Conservation (phyloP, 2,113 vertebrate genomes). For the Sinocyclocheilus anophthalmus region DNA sequence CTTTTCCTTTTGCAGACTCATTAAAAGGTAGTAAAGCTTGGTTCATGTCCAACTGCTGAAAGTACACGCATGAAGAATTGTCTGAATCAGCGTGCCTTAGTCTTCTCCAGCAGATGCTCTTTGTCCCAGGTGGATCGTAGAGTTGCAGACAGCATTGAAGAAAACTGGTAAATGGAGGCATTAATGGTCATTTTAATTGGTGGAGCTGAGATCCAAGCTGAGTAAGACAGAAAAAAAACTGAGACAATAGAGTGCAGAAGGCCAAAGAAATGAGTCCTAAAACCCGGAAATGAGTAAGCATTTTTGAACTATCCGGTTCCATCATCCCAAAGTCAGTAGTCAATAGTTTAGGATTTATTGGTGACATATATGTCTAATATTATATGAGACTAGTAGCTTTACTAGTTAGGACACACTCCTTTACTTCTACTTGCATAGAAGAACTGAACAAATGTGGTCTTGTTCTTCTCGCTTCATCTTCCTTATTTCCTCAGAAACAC, state of each 20-base stretch:
- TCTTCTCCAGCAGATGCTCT: not conserved
- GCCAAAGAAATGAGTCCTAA: not conserved
- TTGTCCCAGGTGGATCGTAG: not conserved
- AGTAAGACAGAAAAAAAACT: not conserved
- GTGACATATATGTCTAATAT: not conserved
- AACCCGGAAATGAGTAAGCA: not conserved
- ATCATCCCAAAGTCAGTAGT: not conserved
- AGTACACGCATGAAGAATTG: not conserved
- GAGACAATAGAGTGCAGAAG: not conserved
- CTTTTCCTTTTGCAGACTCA: not conserved
- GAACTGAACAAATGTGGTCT: not conserved
- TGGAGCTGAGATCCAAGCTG: slow-evolving; percentile 12
- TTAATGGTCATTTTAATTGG: slow-evolving; percentile 1
- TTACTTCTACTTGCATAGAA: not conserved
- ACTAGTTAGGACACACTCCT: not conserved
- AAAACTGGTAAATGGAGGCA: not conserved
- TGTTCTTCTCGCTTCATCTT: not conserved
- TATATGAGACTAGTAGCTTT: not conserved
- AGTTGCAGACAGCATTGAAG: slow-evolving; percentile 13
- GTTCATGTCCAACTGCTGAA: not conserved
- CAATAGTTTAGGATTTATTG: not conserved
- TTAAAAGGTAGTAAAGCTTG: slow-evolving; percentile 3
- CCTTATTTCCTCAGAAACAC: not conserved
- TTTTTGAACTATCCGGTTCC: not conserved
- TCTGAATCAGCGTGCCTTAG: not conserved